Conservation (phyloP, 2,888 invertebrate species). For the Lithophane ornitopus region DNA sequence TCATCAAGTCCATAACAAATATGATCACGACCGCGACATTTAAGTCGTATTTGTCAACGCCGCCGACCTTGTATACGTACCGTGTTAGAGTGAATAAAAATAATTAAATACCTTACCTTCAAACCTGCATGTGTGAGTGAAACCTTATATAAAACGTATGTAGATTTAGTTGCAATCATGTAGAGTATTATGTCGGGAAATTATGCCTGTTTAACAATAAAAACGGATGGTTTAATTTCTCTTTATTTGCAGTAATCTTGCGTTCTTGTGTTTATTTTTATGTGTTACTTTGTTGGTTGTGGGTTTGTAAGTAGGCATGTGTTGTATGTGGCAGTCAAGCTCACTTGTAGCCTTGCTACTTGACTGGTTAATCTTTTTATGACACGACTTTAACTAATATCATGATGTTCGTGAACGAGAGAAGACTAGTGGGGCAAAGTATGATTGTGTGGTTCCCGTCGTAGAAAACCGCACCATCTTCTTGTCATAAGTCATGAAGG, state of each 20-base stretch:
- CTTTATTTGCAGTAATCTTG: constrained; percentile 49
- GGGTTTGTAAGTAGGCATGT: constrained; percentile 2
- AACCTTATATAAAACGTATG: constrained; percentile 44
- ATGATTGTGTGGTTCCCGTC: not conserved
- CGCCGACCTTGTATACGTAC: constrained; percentile 30
- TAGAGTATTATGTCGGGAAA: constrained; percentile 58
- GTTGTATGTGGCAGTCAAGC: not conserved
- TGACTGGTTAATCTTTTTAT: constrained; percentile 4
- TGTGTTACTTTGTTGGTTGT: constrained; percentile 11
- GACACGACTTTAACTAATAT: not conserved
- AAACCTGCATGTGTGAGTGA: constrained; percentile 17
- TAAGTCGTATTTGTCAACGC: constrained; percentile 27
- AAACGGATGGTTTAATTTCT: constrained; percentile 61
- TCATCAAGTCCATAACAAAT: not conserved
- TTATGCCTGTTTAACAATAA: constrained; percentile 58
- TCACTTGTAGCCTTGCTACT: not conserved
- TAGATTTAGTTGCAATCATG: constrained; percentile 56
- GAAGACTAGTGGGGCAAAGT: not conserved
- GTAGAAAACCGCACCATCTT: too few relatives aligned
- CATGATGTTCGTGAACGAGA: not conserved
- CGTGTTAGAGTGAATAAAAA: constrained; percentile 50
- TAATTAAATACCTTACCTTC: constrained; percentile 56
- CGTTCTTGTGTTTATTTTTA: constrained; percentile 34
- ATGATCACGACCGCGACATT: not conserved
- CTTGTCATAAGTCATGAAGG: not conserved